Percentiles rank a stretch among this genome's conserved stretches.
phyloP scores from a whole-genome alignment of 2,888 invertebrate genomes.

The Melanostoma mellinum region DNA sequence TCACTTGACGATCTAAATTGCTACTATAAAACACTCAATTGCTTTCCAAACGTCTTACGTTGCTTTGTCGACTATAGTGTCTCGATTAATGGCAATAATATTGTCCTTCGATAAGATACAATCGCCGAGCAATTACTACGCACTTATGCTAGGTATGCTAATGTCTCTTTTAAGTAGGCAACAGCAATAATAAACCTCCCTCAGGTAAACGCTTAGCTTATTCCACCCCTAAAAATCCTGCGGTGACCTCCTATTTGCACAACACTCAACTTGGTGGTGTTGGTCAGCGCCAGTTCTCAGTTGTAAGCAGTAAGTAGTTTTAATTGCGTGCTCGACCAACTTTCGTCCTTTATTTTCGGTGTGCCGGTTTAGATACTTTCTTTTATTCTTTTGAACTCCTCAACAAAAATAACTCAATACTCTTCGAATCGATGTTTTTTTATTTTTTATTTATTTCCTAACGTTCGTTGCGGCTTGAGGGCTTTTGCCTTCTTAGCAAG shows the following conservation, averaged over 20 bases:
- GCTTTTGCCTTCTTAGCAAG: neutral
- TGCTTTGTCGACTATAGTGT: neutral
- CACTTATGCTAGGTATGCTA: slow-evolving; percentile 14
- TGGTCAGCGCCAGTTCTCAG: slow-evolving; percentile 6
- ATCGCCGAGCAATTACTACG: slow-evolving; percentile 10
- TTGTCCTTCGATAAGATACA: neutral
- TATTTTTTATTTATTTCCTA: neutral
- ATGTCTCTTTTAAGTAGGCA: slow-evolving; percentile 19
- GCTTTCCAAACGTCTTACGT: neutral
- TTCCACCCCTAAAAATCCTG: neutral
- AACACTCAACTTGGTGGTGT: slow-evolving; percentile 12
- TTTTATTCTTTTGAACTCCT: neutral
- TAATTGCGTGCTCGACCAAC: slow-evolving; percentile 46
- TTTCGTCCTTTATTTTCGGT: slow-evolving; percentile 32
- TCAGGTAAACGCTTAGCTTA: neutral
- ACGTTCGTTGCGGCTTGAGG: slow-evolving; percentile 29
- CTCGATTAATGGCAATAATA: neutral
- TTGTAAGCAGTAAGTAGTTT: slow-evolving; percentile 24
- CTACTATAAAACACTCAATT: slow-evolving; percentile 23
- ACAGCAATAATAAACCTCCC: neutral
- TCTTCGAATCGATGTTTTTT: slow-evolving; percentile 61
- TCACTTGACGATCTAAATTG: slow-evolving; percentile 39
- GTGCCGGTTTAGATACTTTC: slow-evolving; percentile 26
- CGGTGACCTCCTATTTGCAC: slow-evolving; percentile 7
- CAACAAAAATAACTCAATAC: slow-evolving; percentile 28